Percentiles rank a stretch among this genome's conserved stretches.
phyloP scores from a whole-genome alignment of 2,888 invertebrate genomes.

The Athetis lepigone region DNA sequence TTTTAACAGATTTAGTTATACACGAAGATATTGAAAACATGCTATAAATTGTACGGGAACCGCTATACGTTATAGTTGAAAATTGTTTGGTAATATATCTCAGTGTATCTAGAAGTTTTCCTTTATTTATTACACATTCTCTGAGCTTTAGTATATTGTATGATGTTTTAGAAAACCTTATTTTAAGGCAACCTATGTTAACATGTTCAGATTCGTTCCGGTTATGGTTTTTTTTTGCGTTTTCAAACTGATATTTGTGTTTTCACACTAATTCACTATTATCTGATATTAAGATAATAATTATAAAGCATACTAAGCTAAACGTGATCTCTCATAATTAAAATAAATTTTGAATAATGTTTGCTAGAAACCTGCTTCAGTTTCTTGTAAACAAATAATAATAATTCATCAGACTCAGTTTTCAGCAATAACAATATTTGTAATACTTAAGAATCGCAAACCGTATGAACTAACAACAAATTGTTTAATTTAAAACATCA shows the following conservation, averaged over 20 bases:
- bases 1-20: conserved; percentile 54
- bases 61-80: conserved; percentile 45
- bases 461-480: conserved; percentile 15
- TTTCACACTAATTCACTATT: too few species aligned
- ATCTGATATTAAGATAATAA: too few species aligned
- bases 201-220: conserved; percentile 8
- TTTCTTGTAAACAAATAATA: not conserved
- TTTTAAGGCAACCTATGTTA: conserved; percentile 13
- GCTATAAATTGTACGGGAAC: conserved; percentile 47
- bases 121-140: conserved; percentile 53
- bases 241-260: too few species aligned
- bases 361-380: too few species aligned
- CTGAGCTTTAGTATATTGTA: conserved; percentile 36
- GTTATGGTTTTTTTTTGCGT: not conserved
- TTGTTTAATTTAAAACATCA: conserved; percentile 18
- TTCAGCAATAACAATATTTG: not conserved
- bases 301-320: too few species aligned
- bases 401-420: not conserved
- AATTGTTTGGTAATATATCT: conserved; percentile 52
- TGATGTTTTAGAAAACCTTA: conserved; percentile 37
- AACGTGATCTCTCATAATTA: too few species aligned
- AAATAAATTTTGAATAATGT: too few species aligned
- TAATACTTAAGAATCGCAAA: conserved; percentile 8
- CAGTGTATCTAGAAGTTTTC: conserved; percentile 48
- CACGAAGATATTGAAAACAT: conserved; percentile 50